These are phyloP conservation scores for Nymphalis urticae DNA, from an alignment of 2,888 invertebrate genomes.

Conservation along the genomic window DNA sequence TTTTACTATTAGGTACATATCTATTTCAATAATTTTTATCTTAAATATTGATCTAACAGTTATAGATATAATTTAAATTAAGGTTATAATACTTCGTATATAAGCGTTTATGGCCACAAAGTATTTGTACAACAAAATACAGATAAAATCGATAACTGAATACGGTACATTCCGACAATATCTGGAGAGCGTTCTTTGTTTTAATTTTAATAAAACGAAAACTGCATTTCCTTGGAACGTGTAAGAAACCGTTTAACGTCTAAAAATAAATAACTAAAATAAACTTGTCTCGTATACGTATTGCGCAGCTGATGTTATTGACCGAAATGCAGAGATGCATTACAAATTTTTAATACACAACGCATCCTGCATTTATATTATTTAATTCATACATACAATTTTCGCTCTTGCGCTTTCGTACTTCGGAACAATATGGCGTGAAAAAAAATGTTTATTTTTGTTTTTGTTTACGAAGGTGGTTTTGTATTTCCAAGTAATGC, in stretches of 20 bases:
- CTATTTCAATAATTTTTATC: neutral
- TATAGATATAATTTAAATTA: too few species aligned
- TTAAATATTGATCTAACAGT: neutral
- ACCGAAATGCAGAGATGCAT: slow-evolving; percentile 20
- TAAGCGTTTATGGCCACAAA: too few species aligned
- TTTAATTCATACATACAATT: neutral
- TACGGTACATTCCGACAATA: neutral
- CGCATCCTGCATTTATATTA: neutral
- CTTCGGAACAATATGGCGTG: neutral
- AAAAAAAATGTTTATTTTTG: neutral
- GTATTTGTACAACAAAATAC: too few species aligned
- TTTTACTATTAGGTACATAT: neutral
- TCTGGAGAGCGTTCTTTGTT: neutral
- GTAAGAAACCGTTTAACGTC: slow-evolving; percentile 4
- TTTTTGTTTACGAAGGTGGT: neutral
- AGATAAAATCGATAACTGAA: neutral
- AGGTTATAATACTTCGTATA: too few species aligned
- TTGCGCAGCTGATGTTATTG: slow-evolving; percentile 28
- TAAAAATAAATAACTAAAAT: slow-evolving; percentile 21
- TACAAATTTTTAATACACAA: neutral
- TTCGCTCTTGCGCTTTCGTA: neutral
- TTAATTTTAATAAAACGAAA: neutral
- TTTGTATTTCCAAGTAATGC: slow-evolving; percentile 9
- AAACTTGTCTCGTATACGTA: slow-evolving; percentile 14
- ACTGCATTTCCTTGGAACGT: slow-evolving; percentile 7